Evolutionary conservation across 2,797 vertebrate genomes (phyloP), one percentile per base, ranked within the genome.

Genomic region (Myiotriccus ornatus): DNA sequence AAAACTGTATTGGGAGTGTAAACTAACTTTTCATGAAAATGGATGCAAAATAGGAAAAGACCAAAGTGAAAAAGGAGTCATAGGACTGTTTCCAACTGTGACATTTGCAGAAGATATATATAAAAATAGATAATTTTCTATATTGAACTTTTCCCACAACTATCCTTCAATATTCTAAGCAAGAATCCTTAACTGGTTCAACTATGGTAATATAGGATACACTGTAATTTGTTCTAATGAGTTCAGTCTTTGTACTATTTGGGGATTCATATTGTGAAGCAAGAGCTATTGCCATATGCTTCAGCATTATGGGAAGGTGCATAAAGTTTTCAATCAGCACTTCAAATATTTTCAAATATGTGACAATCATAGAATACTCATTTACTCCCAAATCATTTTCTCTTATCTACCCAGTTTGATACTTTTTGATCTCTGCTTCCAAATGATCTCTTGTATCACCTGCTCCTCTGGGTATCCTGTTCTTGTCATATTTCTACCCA

Each of bases 101-200:
- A 22, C 6, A 73, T 95, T 92, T 97, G 57, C 81, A 92, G 82
- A 96, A 90, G 68, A 89, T 59, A 59, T 27, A 37, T 23, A n/a
- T 14, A n/a, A 9, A 49, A 35, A 32, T n/a, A 63, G 22, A 34
- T 55, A 57, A 57, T 93, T 97, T 97, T 73, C 55, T 94, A 59
- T 74, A 53, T 24, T 83, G 79, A 63, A 83, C 30, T 93, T 90
- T 71, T 32, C 85, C 34, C 57, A 27, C 28, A 53, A 24, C 4
- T 24, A 20, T 34, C 39, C 71, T 76, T 89, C 57, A 89, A 12
- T 83, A 41, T 86, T 65, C 86, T 86, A 86, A 95, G 47, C 79
- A 89, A 86, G 80, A 69, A 37, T 44, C 24, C 24, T 62, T 34
- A 73, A 28, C 46, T 67, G 9, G 9, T 86, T 91, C 28, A 79